Percentiles rank a stretch among this genome's conserved stretches.
These are phyloP conservation scores for Brassicogethes aeneus DNA, from an alignment of 2,888 invertebrate species.

Conservation along the genomic window DNA sequence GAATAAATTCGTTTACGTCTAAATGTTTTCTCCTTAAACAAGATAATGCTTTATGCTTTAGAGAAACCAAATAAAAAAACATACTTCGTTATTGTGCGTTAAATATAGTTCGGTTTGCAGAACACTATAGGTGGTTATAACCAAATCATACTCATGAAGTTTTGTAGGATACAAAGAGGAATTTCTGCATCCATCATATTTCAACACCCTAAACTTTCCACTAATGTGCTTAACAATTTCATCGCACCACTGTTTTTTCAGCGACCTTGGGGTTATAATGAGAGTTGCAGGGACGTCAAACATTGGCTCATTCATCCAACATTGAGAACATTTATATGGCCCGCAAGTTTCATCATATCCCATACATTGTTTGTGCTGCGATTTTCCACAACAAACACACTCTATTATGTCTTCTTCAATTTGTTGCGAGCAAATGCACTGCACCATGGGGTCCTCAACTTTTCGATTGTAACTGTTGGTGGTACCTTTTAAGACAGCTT, in stretches of 20 bases:
- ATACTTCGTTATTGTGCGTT: conserved; percentile 43
- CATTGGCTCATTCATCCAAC: conserved; percentile 48
- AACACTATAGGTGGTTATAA: conserved; percentile 62
- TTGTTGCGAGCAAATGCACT: conserved; percentile 41
- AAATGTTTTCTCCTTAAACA: conserved; percentile 10
- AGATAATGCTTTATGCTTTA: conserved; percentile 2
- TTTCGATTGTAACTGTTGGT: conserved; percentile 3
- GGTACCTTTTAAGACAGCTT: conserved; percentile 23
- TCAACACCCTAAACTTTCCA: conserved; percentile 43
- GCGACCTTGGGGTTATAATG: conserved; percentile 60
- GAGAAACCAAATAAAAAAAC: conserved; percentile 3
- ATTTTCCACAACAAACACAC: conserved; percentile 49
- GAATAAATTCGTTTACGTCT: conserved; percentile 51
- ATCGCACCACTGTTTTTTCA: conserved; percentile 62
- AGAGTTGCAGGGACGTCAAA: conserved; percentile 55
- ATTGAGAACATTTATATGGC: conserved; percentile 55
- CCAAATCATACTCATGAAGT: conserved; percentile 57
- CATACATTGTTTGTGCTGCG: conserved; percentile 54
- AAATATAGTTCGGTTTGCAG: conserved; percentile 54
- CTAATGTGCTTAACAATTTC: conserved; percentile 58
- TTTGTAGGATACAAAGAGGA: conserved; percentile 53
- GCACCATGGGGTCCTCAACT: conserved; percentile 18
- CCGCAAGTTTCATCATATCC: conserved; percentile 34
- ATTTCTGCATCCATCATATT: conserved; percentile 43
- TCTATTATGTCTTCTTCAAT: conserved; percentile 27